These are phyloP conservation scores for Noctua janthina DNA, from an alignment of 2,888 invertebrate species.

Conservation along the genomic window DNA sequence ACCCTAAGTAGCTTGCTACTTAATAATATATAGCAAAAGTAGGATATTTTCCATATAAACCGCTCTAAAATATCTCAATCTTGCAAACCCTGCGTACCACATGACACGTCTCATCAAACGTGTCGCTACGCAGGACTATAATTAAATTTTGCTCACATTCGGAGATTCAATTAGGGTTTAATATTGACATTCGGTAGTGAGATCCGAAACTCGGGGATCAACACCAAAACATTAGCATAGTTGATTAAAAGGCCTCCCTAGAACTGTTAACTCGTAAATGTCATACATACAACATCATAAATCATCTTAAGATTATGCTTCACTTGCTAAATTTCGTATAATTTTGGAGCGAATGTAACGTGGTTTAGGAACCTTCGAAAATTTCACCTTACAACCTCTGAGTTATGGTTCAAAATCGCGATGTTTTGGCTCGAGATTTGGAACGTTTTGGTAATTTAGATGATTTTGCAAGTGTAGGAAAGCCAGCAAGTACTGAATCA, in stretches of 20 bases:
- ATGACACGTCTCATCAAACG: slow-evolving; percentile 63
- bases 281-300: slow-evolving; percentile 89
- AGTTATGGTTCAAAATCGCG: slow-evolving; percentile 67
- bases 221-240: slow-evolving; percentile 89
- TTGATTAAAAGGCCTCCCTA: slow-evolving; percentile 89
- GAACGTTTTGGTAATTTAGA: slow-evolving; percentile 65
- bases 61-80: slow-evolving; percentile 29
- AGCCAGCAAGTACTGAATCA: slow-evolving; percentile 86
- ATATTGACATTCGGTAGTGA: slow-evolving; percentile 86
- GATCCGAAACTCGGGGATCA: slow-evolving; percentile 79
- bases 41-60: slow-evolving; percentile 18
- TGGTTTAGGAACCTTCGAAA: slow-evolving; percentile 66
- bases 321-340: slow-evolving; percentile 82
- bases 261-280: slow-evolving; percentile 89
- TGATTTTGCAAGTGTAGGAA: slow-evolving; percentile 83
- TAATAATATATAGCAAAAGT: slow-evolving; percentile 3
- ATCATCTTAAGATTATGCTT: slow-evolving; percentile 89
- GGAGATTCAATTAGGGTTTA: slow-evolving; percentile 86
- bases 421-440: slow-evolving; percentile 55
- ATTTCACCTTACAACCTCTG: slow-evolving; percentile 60
- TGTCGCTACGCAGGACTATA: slow-evolving; percentile 75
- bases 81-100: slow-evolving; percentile 34
- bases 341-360: slow-evolving; percentile 72
- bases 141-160: slow-evolving; percentile 85
- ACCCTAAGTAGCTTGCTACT: background rate